Evolutionary conservation across 2,888 invertebrate species (phyloP).

Genomic region (Stenodera caucasica): DNA sequence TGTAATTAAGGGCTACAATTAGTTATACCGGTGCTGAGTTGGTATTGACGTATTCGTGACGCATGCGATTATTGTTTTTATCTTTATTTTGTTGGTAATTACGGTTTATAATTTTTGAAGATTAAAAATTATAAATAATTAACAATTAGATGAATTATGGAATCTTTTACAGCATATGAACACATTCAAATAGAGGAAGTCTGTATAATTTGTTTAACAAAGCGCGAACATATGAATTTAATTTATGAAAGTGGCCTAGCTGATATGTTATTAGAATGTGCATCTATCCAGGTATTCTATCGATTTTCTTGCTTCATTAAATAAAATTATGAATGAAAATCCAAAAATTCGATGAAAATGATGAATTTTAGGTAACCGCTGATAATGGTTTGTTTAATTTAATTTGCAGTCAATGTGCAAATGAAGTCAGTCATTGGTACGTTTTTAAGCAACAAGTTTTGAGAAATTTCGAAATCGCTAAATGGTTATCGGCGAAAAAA

Average conservation of each 20-base stretch:
- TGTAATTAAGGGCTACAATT: no score
- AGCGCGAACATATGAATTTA: constrained; percentile 36
- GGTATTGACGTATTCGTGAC: not conserved
- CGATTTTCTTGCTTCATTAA: not conserved
- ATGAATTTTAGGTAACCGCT: constrained; percentile 29
- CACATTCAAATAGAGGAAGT: constrained; percentile 37
- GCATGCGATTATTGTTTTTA: not conserved
- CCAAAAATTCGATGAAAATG: not conserved
- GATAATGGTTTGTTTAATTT: constrained; percentile 35
- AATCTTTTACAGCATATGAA: constrained; percentile 34
- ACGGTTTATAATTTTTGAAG: not conserved
- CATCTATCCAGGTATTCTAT: constrained; percentile 34
- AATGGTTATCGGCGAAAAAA: constrained; percentile 29
- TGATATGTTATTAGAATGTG: constrained; percentile 38
- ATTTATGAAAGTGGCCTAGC: constrained; percentile 36
- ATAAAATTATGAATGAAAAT: not conserved
- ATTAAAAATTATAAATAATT: not conserved
- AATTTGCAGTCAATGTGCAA: constrained; percentile 34
- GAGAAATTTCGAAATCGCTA: constrained; percentile 36
- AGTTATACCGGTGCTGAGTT: not conserved
- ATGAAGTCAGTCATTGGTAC: constrained; percentile 38
- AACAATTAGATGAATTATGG: constrained; percentile 21
- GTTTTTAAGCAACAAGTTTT: constrained; percentile 37
- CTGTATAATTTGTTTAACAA: constrained; percentile 35
- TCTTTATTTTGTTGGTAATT: not conserved